These are phyloP conservation scores for Heterodera filipjevi DNA, from an alignment of 2,888 invertebrate genomes.

Conservation along the genomic window DNA sequence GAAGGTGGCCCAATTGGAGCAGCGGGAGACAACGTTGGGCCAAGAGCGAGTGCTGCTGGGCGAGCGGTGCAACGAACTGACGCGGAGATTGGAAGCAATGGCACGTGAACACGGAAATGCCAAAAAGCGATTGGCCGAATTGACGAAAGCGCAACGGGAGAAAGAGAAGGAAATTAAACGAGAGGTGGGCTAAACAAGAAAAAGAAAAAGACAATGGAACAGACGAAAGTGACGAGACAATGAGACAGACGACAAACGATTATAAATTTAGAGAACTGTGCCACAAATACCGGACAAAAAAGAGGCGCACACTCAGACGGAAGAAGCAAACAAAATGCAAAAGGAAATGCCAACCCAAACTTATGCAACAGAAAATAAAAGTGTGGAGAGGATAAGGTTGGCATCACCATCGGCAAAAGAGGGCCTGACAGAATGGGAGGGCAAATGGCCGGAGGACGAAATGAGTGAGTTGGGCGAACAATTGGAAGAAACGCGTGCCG, in stretches of 20 bases:
- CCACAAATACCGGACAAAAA: not conserved
- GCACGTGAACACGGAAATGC: slow-evolving; percentile 35
- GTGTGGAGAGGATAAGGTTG: not conserved
- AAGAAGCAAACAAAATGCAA: not conserved
- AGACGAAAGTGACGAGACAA: slow-evolving; percentile 25
- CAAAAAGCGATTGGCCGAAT: not conserved
- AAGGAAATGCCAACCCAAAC: not conserved
- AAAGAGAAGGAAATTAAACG: not conserved
- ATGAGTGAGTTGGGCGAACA: not conserved
- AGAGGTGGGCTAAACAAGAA: not conserved
- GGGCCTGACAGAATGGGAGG: not conserved
- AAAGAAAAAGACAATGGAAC: not conserved
- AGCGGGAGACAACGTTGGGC: slow-evolving; percentile 32
- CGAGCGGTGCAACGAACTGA: slow-evolving; percentile 32
- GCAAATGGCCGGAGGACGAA: not conserved
- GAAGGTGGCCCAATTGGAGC: slow-evolving; percentile 34
- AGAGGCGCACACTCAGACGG: slow-evolving; percentile 22
- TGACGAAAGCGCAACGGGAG: not conserved
- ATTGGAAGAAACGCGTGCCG: slow-evolving; percentile 12
- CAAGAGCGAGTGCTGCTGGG: slow-evolving; percentile 31
- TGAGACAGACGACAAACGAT: not conserved
- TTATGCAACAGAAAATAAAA: not conserved
- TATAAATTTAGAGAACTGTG: not conserved
- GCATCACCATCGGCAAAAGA: not conserved
- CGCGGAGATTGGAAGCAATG: slow-evolving; percentile 40